Percentiles rank a stretch among this genome's conserved stretches.
Evolutionary conservation across 2,797 vertebrate genomes (phyloP).

Genomic region (Tenualosa ilisha): DNA sequence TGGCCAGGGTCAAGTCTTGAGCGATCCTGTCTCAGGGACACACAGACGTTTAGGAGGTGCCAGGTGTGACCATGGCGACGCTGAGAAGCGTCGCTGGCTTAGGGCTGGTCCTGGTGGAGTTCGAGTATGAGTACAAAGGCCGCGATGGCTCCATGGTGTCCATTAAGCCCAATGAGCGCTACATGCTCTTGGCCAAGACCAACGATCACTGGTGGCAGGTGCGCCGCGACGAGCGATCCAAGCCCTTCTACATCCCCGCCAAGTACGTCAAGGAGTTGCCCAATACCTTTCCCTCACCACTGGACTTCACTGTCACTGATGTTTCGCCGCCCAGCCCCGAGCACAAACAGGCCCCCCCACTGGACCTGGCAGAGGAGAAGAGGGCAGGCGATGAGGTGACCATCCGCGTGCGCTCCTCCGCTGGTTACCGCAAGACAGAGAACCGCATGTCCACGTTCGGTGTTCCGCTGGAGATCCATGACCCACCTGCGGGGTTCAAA

Average conservation of each 20-base stretch:
- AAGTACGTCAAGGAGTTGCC: constrained; percentile 94
- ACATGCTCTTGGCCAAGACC: constrained; percentile 90
- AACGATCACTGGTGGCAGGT: constrained; percentile 98
- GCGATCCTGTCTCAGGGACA: not conserved
- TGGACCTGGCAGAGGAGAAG: constrained; percentile 36
- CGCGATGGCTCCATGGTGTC: constrained; percentile 84
- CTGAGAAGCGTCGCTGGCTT: constrained; percentile 45
- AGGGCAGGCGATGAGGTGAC: constrained; percentile 64
- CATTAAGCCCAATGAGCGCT: constrained; percentile 92
- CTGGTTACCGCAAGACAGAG: constrained; percentile 61
- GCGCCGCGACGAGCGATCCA: constrained; percentile 75
- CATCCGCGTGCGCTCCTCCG: constrained; percentile 61
- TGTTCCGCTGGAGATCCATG: constrained; percentile 62
- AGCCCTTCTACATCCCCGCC: constrained; percentile 91
- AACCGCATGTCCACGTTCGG: constrained; percentile 81
- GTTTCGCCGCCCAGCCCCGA: constrained; percentile 40
- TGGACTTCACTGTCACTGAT: constrained; percentile 59
- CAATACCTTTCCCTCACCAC: constrained; percentile 60
- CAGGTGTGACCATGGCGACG: not conserved
- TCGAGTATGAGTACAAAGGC: constrained; percentile 87
- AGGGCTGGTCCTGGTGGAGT: constrained; percentile 84
- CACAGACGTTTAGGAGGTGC: not conserved
- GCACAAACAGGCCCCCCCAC: constrained; percentile 41
- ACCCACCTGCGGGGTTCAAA: constrained; percentile 40
- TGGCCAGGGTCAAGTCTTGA: not conserved